These are phyloP conservation scores for Bungarus multicinctus DNA, from an alignment of 2,113 vertebrate genomes.

Conservation along the genomic window DNA sequence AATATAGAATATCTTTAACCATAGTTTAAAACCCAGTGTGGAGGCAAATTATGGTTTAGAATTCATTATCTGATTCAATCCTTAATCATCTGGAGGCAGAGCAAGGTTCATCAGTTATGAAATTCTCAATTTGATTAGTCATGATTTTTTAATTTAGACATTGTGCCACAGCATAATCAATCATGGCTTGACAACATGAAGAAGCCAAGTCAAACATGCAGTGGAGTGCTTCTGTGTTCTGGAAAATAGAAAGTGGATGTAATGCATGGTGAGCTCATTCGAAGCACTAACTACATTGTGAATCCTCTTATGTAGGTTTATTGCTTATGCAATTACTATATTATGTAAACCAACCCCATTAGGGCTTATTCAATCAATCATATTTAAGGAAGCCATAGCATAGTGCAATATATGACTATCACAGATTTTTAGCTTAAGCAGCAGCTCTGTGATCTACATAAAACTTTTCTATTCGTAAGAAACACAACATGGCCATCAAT, in stretches of 20 bases:
- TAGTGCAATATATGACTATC: neutral
- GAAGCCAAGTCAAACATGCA: neutral
- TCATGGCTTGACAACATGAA: neutral
- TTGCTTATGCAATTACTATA: neutral
- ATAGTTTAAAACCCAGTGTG: neutral
- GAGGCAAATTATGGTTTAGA: neutral
- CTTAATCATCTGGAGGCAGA: neutral
- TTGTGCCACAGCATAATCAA: neutral
- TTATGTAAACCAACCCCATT: neutral
- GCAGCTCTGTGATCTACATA: neutral
- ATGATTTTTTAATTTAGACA: neutral
- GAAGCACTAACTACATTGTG: neutral
- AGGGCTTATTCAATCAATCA: neutral
- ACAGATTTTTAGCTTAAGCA: neutral
- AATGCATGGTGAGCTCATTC: neutral
- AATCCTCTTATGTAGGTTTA: neutral
- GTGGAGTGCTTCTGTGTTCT: neutral
- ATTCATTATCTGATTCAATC: neutral
- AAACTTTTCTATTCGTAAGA: neutral
- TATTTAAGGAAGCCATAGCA: neutral
- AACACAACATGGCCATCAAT: neutral
- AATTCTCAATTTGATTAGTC: neutral
- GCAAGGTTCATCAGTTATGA: neutral
- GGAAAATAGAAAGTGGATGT: neutral
- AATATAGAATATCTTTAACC: neutral